These are phyloP conservation scores for Stramonita haemastoma DNA, from an alignment of 2,888 invertebrate genomes.

Conservation along the genomic window DNA sequence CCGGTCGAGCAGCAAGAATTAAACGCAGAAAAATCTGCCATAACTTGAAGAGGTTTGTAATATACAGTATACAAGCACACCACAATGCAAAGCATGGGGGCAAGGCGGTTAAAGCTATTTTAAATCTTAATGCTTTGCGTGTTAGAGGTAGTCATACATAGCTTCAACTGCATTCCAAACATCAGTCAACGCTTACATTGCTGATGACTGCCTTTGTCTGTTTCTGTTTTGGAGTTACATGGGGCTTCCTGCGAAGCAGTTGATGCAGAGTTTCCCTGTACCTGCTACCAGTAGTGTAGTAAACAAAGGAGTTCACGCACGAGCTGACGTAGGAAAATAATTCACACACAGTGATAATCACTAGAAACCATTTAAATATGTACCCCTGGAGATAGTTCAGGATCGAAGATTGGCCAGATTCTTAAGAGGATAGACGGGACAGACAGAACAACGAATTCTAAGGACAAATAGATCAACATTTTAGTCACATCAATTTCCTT, in stretches of 20 bases:
- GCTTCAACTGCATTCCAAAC: too few relatives aligned
- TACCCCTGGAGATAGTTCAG: background rate
- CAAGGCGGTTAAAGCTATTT: too few relatives aligned
- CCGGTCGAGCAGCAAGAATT: too few relatives aligned
- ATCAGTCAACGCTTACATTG: too few relatives aligned
- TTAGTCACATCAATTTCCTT: slow-evolving; percentile 32
- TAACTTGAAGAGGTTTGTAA: too few relatives aligned
- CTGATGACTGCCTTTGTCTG: too few relatives aligned
- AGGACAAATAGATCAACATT: slow-evolving; percentile 29
- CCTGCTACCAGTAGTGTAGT: slow-evolving; percentile 16
- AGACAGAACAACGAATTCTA: slow-evolving; percentile 33
- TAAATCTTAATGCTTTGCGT: too few relatives aligned
- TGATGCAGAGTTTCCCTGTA: slow-evolving; percentile 24
- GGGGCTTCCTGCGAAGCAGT: background rate
- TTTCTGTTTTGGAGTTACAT: too few relatives aligned
- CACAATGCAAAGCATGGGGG: too few relatives aligned
- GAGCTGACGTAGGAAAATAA: background rate
- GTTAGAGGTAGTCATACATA: too few relatives aligned
- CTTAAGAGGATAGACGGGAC: background rate
- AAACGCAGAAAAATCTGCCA: too few relatives aligned
- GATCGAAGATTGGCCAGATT: slow-evolving; percentile 19
- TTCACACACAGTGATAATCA: background rate
- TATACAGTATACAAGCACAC: too few relatives aligned
- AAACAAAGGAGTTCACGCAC: slow-evolving; percentile 28
- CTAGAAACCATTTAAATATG: background rate